Evolutionary conservation across 1,140 invertebrate genomes (phyloP).

Genomic region (Apis florea): DNA sequence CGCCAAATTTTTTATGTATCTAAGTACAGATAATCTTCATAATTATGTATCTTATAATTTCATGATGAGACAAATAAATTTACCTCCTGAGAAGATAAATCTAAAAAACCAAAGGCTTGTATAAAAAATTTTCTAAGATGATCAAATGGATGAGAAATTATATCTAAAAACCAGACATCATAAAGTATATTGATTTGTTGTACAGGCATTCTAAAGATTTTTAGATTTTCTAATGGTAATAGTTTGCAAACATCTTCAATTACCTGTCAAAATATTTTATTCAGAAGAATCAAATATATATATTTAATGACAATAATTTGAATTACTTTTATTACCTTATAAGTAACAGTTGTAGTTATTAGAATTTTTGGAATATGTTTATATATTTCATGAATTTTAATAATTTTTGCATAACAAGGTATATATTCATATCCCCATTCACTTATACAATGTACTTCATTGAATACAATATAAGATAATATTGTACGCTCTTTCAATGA

Average conservation of each 20-base stretch:
- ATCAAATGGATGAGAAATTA: constrained; percentile 6
- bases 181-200: constrained; percentile 1
- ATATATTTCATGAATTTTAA: not conserved
- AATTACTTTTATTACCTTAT: constrained; percentile 13
- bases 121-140: constrained; percentile 17
- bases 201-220: not conserved
- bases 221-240: not conserved
- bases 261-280: constrained; percentile 2
- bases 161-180: constrained; percentile 35
- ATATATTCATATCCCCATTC: constrained; percentile 19
- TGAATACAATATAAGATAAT: constrained; percentile 23
- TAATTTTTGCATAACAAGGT: not conserved
- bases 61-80: not conserved
- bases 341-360: constrained; percentile 15
- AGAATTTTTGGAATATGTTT: not conserved
- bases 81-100: not conserved
- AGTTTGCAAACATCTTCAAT: not conserved
- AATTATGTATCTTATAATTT: not conserved
- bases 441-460: constrained; percentile 27
- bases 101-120: not conserved
- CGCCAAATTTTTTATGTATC: not conserved
- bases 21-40: constrained; percentile 5
- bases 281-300: not conserved
- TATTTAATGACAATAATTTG: not conserved
- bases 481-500: not conserved